Conservation (phyloP, 2,797 vertebrate genomes). For the Chelon labrosus region DNA sequence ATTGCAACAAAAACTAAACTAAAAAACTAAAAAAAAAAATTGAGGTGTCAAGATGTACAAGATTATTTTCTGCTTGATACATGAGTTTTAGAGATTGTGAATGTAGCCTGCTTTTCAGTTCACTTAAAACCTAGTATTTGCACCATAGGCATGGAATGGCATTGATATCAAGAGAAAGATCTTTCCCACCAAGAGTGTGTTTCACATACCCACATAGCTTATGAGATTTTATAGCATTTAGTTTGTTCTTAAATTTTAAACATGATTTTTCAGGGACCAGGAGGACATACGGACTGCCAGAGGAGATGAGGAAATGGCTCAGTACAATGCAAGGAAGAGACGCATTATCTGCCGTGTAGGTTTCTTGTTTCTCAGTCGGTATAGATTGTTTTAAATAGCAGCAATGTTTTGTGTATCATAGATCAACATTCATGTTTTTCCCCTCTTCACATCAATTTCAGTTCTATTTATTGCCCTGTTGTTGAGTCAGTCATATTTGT, state of each 20-base stretch:
- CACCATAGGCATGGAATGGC: no score
- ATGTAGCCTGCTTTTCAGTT: not conserved
- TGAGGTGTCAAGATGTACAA: no score
- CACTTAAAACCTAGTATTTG: no score
- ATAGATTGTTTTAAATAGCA: not conserved
- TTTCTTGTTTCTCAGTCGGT: not conserved
- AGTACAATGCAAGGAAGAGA: constrained; percentile 89
- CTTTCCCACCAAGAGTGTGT: no score
- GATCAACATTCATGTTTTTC: not conserved
- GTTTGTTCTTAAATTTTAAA: not conserved
- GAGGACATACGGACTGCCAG: constrained; percentile 88
- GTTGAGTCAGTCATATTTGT: constrained; percentile 46
- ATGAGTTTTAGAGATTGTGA: not conserved
- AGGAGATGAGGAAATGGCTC: constrained; percentile 91
- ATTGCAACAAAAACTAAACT: no score
- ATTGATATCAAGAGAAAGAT: not conserved
- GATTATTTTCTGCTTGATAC: not conserved
- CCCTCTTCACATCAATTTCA: constrained; percentile 1
- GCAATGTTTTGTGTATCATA: not conserved
- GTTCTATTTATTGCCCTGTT: constrained; percentile 9
- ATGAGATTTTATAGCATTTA: not conserved
- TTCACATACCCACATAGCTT: no score
- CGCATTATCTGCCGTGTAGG: constrained; percentile 84
- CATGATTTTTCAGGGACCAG: constrained; percentile 84
- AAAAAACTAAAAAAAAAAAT: not conserved